Evolutionary conservation across 2,797 vertebrate genomes (phyloP).

Genomic region (Leuciscus waleckii): DNA sequence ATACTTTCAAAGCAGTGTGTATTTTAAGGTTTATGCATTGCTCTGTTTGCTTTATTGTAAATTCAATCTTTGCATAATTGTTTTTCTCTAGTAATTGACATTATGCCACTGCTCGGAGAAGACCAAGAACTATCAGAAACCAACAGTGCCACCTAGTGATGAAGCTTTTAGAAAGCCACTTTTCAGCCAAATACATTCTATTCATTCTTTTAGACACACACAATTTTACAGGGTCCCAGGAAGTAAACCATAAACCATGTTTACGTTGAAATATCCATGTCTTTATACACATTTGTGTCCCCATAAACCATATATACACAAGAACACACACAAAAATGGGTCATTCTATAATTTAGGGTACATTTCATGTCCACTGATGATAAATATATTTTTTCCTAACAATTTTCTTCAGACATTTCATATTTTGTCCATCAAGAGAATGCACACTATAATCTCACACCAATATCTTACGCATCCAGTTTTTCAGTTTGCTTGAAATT

Average conservation of each 20-base stretch:
- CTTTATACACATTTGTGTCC: background rate
- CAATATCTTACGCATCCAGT: background rate
- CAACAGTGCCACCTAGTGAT: constrained; percentile 72
- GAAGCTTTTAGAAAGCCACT: background rate
- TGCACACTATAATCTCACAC: background rate
- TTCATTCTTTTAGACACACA: background rate
- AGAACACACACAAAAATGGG: background rate
- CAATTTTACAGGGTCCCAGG: background rate
- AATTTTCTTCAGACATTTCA: background rate
- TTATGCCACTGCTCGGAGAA: background rate
- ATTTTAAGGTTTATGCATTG: background rate
- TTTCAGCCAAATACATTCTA: background rate
- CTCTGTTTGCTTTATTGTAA: background rate
- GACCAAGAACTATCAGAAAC: constrained; percentile 50
- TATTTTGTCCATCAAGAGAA: background rate
- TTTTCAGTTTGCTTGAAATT: background rate
- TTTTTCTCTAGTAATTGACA: background rate
- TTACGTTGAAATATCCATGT: too few relatives aligned
- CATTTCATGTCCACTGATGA: background rate
- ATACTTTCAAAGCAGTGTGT: background rate
- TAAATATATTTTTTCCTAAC: background rate
- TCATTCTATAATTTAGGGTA: background rate
- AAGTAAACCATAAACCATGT: too few relatives aligned
- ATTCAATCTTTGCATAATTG: background rate
- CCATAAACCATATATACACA: background rate